Percentiles rank a stretch among this genome's conserved stretches.
Evolutionary conservation across 1,140 invertebrate species (phyloP).

Genomic region (Oryzaephilus surinamensis): DNA sequence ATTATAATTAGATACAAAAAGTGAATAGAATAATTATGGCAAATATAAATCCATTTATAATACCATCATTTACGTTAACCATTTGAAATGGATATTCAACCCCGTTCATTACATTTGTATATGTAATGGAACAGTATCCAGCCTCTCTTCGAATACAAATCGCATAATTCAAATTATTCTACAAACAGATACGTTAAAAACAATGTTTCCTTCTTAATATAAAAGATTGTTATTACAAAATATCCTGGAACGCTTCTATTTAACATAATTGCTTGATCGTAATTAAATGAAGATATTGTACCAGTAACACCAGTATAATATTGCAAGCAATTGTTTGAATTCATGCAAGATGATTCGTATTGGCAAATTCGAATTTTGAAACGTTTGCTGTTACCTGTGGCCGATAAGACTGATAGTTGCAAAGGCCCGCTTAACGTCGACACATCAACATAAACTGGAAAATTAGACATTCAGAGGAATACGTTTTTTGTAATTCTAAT

Average conservation of each 20-base stretch:
- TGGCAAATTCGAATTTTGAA: conserved; percentile 58
- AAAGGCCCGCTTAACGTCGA: conserved; percentile 48
- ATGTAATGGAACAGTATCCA: conserved; percentile 55
- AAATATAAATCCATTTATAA: conserved; percentile 4
- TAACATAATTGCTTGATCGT: conserved; percentile 45
- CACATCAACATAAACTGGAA: conserved; percentile 64
- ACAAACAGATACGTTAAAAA: conserved; percentile 33
- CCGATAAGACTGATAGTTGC: conserved; percentile 52
- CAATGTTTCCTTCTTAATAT: neutral
- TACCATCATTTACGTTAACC: conserved; percentile 50
- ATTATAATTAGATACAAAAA: neutral
- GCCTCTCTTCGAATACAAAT: conserved; percentile 56
- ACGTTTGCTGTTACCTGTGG: conserved; percentile 39
- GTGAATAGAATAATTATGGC: no score
- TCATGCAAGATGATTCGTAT: conserved; percentile 27
- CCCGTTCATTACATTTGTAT: conserved; percentile 38
- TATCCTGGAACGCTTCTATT: conserved; percentile 43
- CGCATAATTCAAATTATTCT: conserved; percentile 73
- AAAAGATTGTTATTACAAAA: conserved; percentile 36
- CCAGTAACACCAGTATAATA: conserved; percentile 51
- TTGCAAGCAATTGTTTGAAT: conserved; percentile 56
- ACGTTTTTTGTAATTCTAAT: conserved; percentile 6
- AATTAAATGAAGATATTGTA: conserved; percentile 61
- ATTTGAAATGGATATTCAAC: conserved; percentile 47
- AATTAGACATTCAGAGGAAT: conserved; percentile 7